Evolutionary conservation across 1,140 invertebrate species (phyloP), one percentile per base, ranked within the genome.

Genomic region (Zaprionus ornatus): DNA sequence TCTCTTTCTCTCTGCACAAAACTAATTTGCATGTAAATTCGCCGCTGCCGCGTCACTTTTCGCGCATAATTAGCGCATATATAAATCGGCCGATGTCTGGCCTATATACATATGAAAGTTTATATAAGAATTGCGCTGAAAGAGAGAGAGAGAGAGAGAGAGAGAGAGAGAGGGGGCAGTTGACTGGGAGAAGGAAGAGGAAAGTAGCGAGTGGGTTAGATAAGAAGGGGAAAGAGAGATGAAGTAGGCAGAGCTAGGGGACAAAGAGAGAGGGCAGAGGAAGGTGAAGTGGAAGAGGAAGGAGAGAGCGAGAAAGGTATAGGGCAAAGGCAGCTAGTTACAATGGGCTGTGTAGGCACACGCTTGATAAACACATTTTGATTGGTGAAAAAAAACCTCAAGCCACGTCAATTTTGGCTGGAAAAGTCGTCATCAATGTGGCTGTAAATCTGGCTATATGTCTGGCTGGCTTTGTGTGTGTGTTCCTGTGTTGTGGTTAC

Each of bases 21-120:
- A 77, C 77, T 69, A 77, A 88, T 87, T 87, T 88, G 84, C 83
- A 88, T 88, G 80, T 74, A 84, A 80, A 88, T 88, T 60, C 32
- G 48, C 32, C 67, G 10, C n/a, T 25, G 40, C 23, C 37, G 27
- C 63, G 9, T 77, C 66, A 68, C 74, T 66, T 76, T 77, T 69
- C 45, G 42, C 68, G 60, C 79, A 82, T 82, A 86, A 79, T 82
- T 82, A 71, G 45, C 21, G 19, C 10, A 19, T 50, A 29, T 40
- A 40, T 37, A 77, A 77, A 74, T 78, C 67, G 66, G 40, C 25
- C 12, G 23, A 17, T 45, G 19, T 7, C 21, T 19, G 21, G 29
- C 15, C 19, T 21, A 50, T 10, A 50, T 19, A 19, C 17, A 50
- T 50, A 23, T 50, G 45, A 12, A 10, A 12, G 10, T 10, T 21